These are phyloP conservation scores for Cryptotis parvus DNA, from an alignment of 2,113 vertebrate species.

Conservation along the genomic window DNA sequence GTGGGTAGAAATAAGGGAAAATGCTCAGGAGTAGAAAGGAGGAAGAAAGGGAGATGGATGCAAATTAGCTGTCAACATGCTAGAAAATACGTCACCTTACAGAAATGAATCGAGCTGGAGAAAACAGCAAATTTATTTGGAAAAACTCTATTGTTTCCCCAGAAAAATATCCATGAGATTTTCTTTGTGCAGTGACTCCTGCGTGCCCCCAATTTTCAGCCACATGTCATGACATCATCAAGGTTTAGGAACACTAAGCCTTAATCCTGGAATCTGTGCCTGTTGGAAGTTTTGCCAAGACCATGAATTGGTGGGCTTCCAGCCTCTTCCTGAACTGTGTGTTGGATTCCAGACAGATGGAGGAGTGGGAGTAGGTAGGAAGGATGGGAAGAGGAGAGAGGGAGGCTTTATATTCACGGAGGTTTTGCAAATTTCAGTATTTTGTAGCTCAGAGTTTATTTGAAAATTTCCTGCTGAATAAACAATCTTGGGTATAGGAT, in stretches of 20 bases:
- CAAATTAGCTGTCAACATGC: background rate
- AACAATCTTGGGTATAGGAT: background rate
- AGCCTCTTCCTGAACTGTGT: background rate
- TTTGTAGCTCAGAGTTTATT: constrained; percentile 25
- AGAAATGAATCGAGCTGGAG: background rate
- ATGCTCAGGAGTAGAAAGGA: background rate
- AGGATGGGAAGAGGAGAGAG: background rate
- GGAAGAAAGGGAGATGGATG: background rate
- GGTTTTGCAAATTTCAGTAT: constrained; percentile 17
- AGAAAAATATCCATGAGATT: background rate
- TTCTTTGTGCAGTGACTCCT: background rate
- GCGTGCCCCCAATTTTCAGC: background rate
- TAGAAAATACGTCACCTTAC: background rate
- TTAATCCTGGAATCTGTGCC: background rate
- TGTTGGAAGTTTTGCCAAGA: constrained; percentile 12
- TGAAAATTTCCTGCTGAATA: constrained; percentile 35
- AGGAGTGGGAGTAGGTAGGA: constrained; percentile 19
- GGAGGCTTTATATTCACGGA: constrained; percentile 34
- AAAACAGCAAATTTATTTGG: background rate
- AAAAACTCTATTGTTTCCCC: background rate
- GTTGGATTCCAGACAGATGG: constrained; percentile 56
- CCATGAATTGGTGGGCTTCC: background rate
- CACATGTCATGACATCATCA: background rate
- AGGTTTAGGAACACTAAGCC: background rate
- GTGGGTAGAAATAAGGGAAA: background rate